Conservation (phyloP, 1,140 invertebrate species). For the Diachasmimorpha longicaudata region DNA sequence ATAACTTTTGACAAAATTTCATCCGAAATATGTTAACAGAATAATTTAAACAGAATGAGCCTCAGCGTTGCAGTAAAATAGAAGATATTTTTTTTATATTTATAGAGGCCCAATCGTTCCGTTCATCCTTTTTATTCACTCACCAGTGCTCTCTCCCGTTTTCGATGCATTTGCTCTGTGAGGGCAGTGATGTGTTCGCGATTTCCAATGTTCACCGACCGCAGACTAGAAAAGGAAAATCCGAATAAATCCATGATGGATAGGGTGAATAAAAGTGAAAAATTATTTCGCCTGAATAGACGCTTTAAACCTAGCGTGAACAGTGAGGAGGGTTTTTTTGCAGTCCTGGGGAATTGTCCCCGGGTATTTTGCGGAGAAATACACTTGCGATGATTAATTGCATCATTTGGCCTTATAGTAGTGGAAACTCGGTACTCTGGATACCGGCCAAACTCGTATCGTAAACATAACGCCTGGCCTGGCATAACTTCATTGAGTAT, state of each 20-base stretch:
- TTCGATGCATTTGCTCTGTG: slow-evolving; percentile 48
- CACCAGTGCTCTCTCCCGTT: slow-evolving; percentile 44
- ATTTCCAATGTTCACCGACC: slow-evolving; percentile 37
- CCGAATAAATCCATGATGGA: neutral
- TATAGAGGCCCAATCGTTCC: neutral
- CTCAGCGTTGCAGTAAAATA: too few species aligned
- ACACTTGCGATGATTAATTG: slow-evolving; percentile 1
- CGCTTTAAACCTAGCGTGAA: neutral
- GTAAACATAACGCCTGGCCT: slow-evolving; percentile 35
- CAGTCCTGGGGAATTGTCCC: neutral
- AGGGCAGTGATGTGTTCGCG: slow-evolving; percentile 49
- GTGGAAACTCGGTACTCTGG: slow-evolving; percentile 19
- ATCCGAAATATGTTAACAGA: too few species aligned
- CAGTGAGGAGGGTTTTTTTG: neutral
- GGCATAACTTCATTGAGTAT: slow-evolving; percentile 38
- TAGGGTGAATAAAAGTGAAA: neutral
- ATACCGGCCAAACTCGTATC: slow-evolving; percentile 33
- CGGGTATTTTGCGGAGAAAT: neutral
- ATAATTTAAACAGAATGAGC: too few species aligned
- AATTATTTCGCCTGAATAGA: neutral
- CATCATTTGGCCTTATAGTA: neutral
- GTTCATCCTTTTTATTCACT: slow-evolving; percentile 30
- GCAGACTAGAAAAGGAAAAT: slow-evolving; percentile 39
- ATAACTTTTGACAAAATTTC: too few species aligned
- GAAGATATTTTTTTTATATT: neutral